phyloP scores from a whole-genome alignment of 2,888 invertebrate genomes.

The Brachypalpus laphriformis region DNA sequence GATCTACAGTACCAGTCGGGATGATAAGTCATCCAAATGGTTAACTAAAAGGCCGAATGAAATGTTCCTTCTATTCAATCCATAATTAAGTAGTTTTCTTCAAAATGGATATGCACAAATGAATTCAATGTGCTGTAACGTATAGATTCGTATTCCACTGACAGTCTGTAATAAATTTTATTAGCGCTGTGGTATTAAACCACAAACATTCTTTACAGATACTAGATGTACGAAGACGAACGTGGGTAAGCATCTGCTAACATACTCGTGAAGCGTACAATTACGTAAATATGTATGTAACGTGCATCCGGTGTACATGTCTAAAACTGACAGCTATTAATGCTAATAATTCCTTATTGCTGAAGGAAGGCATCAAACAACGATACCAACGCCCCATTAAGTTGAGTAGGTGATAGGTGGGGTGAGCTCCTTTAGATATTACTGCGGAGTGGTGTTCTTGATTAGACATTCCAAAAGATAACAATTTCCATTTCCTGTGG shows the following conservation, averaged over 20 bases:
- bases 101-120: constrained; percentile 7
- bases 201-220: not conserved
- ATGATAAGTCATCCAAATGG: not conserved
- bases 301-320: not conserved
- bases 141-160: not conserved
- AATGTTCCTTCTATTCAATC: not conserved
- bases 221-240: not conserved
- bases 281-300: not conserved
- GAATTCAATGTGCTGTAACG: constrained; percentile 4
- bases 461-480: constrained; percentile 13
- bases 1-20: not conserved
- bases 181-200: not conserved
- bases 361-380: not conserved
- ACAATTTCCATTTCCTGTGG: constrained; percentile 6
- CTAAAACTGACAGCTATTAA: constrained; percentile 15
- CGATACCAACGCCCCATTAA: not conserved
- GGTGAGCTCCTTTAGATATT: not conserved
- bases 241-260: not conserved
- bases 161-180: not conserved
- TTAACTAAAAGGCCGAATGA: too few relatives aligned
- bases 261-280: too few relatives aligned
- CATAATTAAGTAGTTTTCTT: constrained; percentile 24
- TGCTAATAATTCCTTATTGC: constrained; percentile 1
- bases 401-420: not conserved
- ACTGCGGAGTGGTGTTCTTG: not conserved